Evolutionary conservation across 2,113 vertebrate species (phyloP), one percentile per base, ranked within the genome.

Genomic region (Chionomys nivalis): DNA sequence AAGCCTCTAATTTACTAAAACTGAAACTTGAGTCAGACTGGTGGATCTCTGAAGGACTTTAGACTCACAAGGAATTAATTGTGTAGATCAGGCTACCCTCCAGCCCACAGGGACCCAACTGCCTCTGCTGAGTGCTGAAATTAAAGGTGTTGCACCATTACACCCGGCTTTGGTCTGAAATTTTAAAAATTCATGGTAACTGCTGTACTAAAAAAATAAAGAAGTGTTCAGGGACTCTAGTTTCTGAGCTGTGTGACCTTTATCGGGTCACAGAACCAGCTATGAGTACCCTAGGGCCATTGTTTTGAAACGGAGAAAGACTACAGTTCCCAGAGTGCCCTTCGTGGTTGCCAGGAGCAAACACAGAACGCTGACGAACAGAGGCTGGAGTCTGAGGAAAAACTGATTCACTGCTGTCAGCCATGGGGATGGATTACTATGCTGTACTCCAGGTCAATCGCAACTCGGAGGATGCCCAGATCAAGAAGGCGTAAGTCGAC

Each of bases 391-490:
- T 68, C 12, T 63, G 66, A 89, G 58, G 82, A 76, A 49, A 68
- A 26, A 49, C 39, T n/a, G 3, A 79, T 73, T 49, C 81, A 42
- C 31, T n/a, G 47, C 28, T 58, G 36, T 31, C 92, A 91, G 91
- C 95, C 89, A 99, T 99, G 99, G 98, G 98, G 13, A 96, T 95
- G 91, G 99, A 99, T 83, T 99, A 99, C 97, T 99, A 99, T 95
- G 95, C 98, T 1, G 97, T 98, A 72, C 98, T 99, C 97, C 98
- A 98, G 95, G 96, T 99, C 91, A 98, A 98, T 95, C 98, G 98
- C 87, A 98, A 97, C 33, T 98, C 99, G 86, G 97, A 98, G 10
- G 98, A 99, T 94, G 98, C 98, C 36, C 99, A 99, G 86, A 99
- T 99, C 63, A 99, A 99, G 97, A 98, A 98, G 36, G 99, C 99